Percentiles rank a stretch among this genome's conserved stretches.
Conservation (phyloP, 64 coral and sea anemone species). For the Anthopleura sola region DNA sequence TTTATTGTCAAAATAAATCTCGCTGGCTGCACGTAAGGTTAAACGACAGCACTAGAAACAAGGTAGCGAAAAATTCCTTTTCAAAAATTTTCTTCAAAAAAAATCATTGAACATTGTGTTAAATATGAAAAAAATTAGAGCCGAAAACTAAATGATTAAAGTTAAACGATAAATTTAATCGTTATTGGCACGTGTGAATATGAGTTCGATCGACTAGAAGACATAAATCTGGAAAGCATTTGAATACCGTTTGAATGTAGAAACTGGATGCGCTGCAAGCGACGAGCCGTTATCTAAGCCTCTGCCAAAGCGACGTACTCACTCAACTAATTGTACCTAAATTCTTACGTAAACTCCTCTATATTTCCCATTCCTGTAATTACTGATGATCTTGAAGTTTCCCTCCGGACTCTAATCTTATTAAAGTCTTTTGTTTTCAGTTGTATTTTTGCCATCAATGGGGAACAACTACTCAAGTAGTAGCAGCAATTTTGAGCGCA, state of each 20-base stretch:
- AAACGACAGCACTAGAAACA: not conserved
- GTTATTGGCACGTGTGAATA: no score
- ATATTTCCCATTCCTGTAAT: not conserved
- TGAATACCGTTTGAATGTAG: not conserved
- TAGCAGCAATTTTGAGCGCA: not conserved
- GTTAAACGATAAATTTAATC: no score
- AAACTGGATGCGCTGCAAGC: no score
- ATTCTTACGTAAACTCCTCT: not conserved
- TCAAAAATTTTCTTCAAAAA: not conserved
- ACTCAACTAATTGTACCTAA: not conserved
- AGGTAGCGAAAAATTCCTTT: not conserved
- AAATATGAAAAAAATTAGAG: no score
- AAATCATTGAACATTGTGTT: no score
- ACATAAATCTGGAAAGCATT: no score
- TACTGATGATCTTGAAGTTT: not conserved
- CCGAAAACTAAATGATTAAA: no score
- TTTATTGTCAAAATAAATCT: slow-evolving; percentile 19
- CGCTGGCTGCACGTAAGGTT: not conserved
- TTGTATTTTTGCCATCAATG: not conserved
- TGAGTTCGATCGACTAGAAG: no score
- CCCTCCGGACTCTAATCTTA: not conserved
- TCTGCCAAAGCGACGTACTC: not conserved
- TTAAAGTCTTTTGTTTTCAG: not conserved
- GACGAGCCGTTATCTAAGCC: not conserved
- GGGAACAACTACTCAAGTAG: not conserved